These are phyloP conservation scores for Neuroterus valhalla DNA, from an alignment of 1,140 invertebrate species.

Conservation along the genomic window DNA sequence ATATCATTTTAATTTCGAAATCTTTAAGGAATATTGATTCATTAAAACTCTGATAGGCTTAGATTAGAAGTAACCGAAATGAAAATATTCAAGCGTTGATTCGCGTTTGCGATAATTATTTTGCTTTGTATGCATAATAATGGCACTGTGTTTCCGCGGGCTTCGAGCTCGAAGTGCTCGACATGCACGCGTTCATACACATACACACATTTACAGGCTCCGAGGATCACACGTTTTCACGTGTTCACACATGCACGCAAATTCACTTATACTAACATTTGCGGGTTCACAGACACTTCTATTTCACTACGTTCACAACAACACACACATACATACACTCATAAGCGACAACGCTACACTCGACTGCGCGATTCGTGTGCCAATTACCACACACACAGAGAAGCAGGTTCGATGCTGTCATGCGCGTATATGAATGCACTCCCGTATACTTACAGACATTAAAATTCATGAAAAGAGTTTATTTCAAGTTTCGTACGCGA, in stretches of 20 bases:
- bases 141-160: constrained; percentile 45
- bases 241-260: neutral
- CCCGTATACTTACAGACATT: neutral
- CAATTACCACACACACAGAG: constrained; percentile 65
- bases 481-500: neutral
- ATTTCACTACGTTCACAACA: constrained; percentile 4
- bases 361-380: constrained; percentile 68
- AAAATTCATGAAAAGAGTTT: too few relatives aligned
- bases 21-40: neutral
- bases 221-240: constrained; percentile 13
- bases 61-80: constrained; percentile 25
- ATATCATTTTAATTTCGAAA: neutral
- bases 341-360: constrained; percentile 55
- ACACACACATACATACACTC: constrained; percentile 30
- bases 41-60: neutral
- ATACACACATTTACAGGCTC: neutral
- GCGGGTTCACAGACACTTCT: constrained; percentile 18
- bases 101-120: constrained; percentile 61
- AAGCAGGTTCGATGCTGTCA: constrained; percentile 49
- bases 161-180: constrained; percentile 19
- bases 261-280: constrained; percentile 39
- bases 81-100: constrained; percentile 47
- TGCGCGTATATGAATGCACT: constrained; percentile 40
- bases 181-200: constrained; percentile 25
- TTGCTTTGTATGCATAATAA: constrained; percentile 67